phyloP scores from a whole-genome alignment of 2,888 invertebrate genomes.

The Hydrotaea diabolus region DNA sequence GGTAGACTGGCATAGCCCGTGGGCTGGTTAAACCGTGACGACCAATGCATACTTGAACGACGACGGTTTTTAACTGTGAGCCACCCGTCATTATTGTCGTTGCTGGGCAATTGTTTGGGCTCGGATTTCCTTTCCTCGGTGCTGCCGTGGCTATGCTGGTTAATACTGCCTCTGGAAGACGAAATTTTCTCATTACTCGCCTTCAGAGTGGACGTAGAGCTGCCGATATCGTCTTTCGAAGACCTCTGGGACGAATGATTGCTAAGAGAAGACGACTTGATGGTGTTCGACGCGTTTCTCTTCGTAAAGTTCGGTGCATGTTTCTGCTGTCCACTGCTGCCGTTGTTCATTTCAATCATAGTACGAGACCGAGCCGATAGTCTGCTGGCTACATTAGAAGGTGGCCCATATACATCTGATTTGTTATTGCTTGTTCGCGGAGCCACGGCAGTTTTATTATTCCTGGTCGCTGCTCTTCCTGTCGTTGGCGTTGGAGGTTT shows the following conservation, averaged over 20 bases:
- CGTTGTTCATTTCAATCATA: slow-evolving; percentile 79
- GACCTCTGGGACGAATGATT: slow-evolving; percentile 70
- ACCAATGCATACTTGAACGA: slow-evolving; percentile 86
- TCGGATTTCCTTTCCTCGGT: slow-evolving; percentile 75
- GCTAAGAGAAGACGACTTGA: slow-evolving; percentile 3
- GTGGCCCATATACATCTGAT: slow-evolving; percentile 74
- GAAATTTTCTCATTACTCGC: slow-evolving; percentile 79
- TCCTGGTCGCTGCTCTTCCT: slow-evolving; percentile 46
- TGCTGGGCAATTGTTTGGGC: slow-evolving; percentile 75
- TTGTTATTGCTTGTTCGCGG: slow-evolving; percentile 69
- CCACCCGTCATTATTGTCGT: slow-evolving; percentile 87
- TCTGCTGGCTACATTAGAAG: slow-evolving; percentile 76
- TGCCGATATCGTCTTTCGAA: slow-evolving; percentile 78
- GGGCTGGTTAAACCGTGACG: slow-evolving; percentile 90
- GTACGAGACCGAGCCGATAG: slow-evolving; percentile 79
- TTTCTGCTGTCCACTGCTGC: slow-evolving; percentile 32
- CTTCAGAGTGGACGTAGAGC: slow-evolving; percentile 80
- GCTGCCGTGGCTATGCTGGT: slow-evolving; percentile 39
- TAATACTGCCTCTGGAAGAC: slow-evolving; percentile 76
- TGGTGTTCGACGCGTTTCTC: slow-evolving; percentile 40
- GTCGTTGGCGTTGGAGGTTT: slow-evolving; percentile 61
- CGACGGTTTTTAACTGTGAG: slow-evolving; percentile 91
- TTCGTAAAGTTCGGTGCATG: slow-evolving; percentile 29
- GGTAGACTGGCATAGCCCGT: slow-evolving; percentile 92
- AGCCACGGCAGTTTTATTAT: slow-evolving; percentile 49